These are phyloP conservation scores for Marisa cornuarietis DNA, from an alignment of 1,140 invertebrate genomes.

Conservation along the genomic window DNA sequence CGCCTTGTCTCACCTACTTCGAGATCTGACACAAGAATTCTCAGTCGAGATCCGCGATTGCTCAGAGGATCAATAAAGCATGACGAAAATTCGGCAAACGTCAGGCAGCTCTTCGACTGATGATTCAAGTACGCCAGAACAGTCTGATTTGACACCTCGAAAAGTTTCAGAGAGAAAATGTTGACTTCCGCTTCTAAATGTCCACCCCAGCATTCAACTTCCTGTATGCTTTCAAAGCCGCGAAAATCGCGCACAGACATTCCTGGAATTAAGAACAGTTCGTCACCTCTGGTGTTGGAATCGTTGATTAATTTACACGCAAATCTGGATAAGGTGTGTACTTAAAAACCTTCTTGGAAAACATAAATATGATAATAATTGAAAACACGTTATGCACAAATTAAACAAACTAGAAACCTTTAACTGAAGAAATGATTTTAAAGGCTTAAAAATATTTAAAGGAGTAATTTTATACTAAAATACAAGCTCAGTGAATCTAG, in stretches of 20 bases:
- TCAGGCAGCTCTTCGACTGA: neutral
- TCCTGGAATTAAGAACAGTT: neutral
- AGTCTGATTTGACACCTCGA: neutral
- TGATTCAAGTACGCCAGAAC: neutral
- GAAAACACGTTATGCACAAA: too few relatives aligned
- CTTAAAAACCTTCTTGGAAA: too few relatives aligned
- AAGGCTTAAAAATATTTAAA: too few relatives aligned
- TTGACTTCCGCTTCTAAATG: conserved; percentile 8
- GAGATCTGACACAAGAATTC: conserved; percentile 1
- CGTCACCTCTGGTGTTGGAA: too few relatives aligned
- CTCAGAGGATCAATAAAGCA: neutral
- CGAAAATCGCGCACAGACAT: conserved; percentile 9
- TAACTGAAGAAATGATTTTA: too few relatives aligned
- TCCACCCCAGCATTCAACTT: conserved; percentile 7
- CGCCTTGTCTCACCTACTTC: neutral
- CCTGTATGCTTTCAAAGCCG: conserved; percentile 12
- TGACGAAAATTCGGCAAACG: neutral
- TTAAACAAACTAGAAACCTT: too few relatives aligned
- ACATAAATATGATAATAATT: too few relatives aligned
- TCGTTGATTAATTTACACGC: too few relatives aligned
- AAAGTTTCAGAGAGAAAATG: conserved; percentile 5
- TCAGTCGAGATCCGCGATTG: neutral
- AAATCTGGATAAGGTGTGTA: too few relatives aligned
- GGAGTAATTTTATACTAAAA: too few relatives aligned
- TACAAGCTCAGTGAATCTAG: too few relatives aligned